Percentiles rank a stretch among this genome's conserved stretches.
These are phyloP conservation scores for Apodemia mormo DNA, from an alignment of 2,888 invertebrate species.

Conservation along the genomic window DNA sequence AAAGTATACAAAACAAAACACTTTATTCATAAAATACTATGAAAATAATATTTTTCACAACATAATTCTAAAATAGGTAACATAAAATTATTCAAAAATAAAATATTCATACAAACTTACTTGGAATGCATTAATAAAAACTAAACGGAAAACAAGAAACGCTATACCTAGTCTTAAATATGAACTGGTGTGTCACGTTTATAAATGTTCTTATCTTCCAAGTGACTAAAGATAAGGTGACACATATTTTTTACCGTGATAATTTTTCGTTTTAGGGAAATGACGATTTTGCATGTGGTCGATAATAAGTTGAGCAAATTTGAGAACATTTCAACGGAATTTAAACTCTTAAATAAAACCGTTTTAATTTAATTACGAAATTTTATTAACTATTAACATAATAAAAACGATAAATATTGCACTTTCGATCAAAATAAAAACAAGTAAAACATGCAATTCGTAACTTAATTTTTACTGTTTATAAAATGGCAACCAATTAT, in stretches of 20 bases:
- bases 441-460: no score
- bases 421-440: no score
- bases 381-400: no score
- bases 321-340: no score
- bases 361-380: no score
- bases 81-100: slow-evolving; percentile 47
- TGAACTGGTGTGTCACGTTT: neutral
- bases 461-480: no score
- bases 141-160: slow-evolving; percentile 18
- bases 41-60: slow-evolving; percentile 9
- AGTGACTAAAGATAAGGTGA: slow-evolving; percentile 9
- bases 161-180: neutral
- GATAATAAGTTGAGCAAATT: neutral
- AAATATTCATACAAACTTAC: slow-evolving; percentile 45
- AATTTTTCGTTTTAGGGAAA: slow-evolving; percentile 1
- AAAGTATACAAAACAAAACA: slow-evolving; percentile 24
- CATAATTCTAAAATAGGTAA: slow-evolving; percentile 26
- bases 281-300: neutral
- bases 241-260: slow-evolving; percentile 2
- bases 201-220: neutral
- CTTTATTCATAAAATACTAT: slow-evolving; percentile 27
- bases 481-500: no score
- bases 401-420: no score
- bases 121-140: slow-evolving; percentile 41
- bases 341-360: no score